Conservation (phyloP, 2,797 vertebrate species). For the Anguilla pacifica region DNA sequence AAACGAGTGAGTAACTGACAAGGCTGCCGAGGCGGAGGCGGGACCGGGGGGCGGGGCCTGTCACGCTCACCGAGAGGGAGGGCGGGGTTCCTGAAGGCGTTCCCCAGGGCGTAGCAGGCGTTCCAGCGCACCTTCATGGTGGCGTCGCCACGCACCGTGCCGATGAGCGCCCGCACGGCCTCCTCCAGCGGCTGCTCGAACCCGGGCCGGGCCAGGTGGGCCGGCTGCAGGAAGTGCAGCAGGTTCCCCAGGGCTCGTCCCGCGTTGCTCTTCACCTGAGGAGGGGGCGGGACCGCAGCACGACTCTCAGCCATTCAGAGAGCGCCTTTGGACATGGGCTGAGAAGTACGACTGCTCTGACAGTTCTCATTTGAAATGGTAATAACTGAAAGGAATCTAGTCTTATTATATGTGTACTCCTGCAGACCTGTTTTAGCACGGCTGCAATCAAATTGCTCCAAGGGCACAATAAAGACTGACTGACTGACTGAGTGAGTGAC, state of each 20-base stretch:
- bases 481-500: too few species aligned
- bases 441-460: too few species aligned
- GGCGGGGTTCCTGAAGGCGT: constrained; percentile 89
- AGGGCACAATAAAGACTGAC: too few species aligned
- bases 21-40: background rate
- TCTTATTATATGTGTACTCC: background rate
- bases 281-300: background rate
- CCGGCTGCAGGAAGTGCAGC: constrained; percentile 86
- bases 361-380: background rate
- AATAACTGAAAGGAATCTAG: background rate
- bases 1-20: too few species aligned
- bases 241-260: constrained; percentile 92
- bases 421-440: background rate
- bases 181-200: constrained; percentile 85
- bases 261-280: constrained; percentile 91
- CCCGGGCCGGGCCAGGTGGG: constrained; percentile 80
- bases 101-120: constrained; percentile 93
- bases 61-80: constrained; percentile 82
- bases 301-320: background rate
- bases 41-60: background rate
- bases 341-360: background rate
- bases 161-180: constrained; percentile 83
- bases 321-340: background rate
- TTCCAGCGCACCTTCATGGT: constrained; percentile 99
- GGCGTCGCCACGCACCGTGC: constrained; percentile 85